A percentile compares a stretch with the other conserved stretches of the same genome.
Evolutionary conservation across 2,888 invertebrate genomes (phyloP).

Genomic region (Tortrix viridana): DNA sequence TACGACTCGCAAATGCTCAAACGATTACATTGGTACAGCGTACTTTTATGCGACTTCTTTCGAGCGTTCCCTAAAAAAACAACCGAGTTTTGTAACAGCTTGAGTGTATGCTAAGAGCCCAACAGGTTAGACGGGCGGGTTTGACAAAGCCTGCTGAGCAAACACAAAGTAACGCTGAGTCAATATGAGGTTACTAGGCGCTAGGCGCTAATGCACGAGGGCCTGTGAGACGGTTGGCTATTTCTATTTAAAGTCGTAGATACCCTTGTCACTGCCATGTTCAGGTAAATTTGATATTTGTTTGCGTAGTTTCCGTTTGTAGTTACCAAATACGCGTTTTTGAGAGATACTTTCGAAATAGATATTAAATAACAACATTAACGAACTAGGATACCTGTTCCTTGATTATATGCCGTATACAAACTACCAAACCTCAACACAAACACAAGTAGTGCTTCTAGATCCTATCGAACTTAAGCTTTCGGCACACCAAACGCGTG

Average conservation of each 20-base stretch:
- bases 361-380: too few species aligned
- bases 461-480: too few species aligned
- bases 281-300: constrained; percentile 32
- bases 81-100: constrained; percentile 40
- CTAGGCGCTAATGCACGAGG: constrained; percentile 71
- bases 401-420: too few species aligned
- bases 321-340: neutral
- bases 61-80: constrained; percentile 43
- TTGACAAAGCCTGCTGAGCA: constrained; percentile 66
- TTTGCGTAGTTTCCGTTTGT: constrained; percentile 22
- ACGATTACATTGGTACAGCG: neutral
- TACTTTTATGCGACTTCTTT: neutral
- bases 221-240: constrained; percentile 47
- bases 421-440: too few species aligned
- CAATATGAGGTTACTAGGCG: constrained; percentile 66
- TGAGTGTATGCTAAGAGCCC: constrained; percentile 54
- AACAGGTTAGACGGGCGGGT: constrained; percentile 61
- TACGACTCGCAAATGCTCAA: neutral
- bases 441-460: too few species aligned
- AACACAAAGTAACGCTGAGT: constrained; percentile 67
- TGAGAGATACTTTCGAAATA: too few species aligned
- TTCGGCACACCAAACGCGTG: too few species aligned
- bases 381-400: too few species aligned
- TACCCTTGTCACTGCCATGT: constrained; percentile 36
- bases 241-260: constrained; percentile 31